Evolutionary conservation across 2,113 vertebrate species (phyloP).

Genomic region (Phalacrocorax aristotelis): DNA sequence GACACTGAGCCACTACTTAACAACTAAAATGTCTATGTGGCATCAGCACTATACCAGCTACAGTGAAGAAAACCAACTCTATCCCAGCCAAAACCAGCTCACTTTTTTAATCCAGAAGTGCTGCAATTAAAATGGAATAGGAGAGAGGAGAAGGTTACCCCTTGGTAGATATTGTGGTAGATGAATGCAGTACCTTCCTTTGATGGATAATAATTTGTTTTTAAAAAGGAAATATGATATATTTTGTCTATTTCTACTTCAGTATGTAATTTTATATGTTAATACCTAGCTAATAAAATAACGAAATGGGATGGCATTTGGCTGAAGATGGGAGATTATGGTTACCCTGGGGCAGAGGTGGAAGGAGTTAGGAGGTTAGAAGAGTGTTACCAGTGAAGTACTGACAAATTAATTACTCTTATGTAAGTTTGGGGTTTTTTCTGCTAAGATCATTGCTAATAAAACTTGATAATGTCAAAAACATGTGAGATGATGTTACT

Average conservation of each 20-base stretch:
- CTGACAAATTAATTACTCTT: neutral
- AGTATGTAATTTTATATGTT: neutral
- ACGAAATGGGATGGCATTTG: neutral
- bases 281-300: neutral
- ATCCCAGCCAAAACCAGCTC: too few species aligned
- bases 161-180: neutral
- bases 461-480: neutral
- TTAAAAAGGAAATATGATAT: neutral
- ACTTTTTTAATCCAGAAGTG: neutral
- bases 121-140: neutral
- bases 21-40: too few species aligned
- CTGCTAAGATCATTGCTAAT: neutral
- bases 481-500: neutral
- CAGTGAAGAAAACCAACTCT: too few species aligned
- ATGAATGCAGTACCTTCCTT: neutral
- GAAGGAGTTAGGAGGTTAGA: neutral
- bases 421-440: neutral
- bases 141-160: accelerated
- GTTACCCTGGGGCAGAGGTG: neutral
- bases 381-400: neutral
- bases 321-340: neutral
- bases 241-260: neutral
- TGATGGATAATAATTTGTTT: neutral
- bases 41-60: too few species aligned
- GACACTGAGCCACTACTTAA: too few species aligned